A percentile compares a stretch with the other conserved stretches of the same genome.
phyloP scores from a whole-genome alignment of 2,113 vertebrate genomes.

The Albula goreensis region DNA sequence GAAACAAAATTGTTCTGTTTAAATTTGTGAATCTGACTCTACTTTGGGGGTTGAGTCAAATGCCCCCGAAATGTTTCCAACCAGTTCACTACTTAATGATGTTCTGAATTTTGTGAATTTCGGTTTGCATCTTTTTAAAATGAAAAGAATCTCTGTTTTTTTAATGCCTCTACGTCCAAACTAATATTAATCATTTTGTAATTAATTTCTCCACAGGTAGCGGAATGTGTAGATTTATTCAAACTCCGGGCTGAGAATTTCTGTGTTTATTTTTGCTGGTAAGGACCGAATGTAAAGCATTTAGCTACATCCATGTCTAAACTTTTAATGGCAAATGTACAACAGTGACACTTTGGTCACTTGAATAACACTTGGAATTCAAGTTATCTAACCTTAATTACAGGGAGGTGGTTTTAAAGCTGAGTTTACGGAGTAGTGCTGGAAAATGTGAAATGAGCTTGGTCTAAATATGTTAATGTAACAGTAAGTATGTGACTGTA shows the following conservation, averaged over 20 bases:
- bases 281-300: not conserved
- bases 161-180: not conserved
- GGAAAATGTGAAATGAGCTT: not conserved
- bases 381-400: not conserved
- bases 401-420: not conserved
- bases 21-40: not conserved
- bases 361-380: not conserved
- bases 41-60: not conserved
- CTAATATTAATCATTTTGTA: conserved; percentile 4
- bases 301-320: too few relatives aligned
- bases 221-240: not conserved
- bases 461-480: not conserved
- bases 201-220: not conserved
- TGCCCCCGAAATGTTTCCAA: not conserved
- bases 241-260: not conserved
- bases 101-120: not conserved
- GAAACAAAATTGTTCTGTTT: conserved; percentile 10
- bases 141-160: conserved; percentile 8
- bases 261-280: not conserved
- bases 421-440: not conserved
- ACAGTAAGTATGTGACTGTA: too few relatives aligned
- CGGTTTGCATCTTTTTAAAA: not conserved
- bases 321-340: not conserved
- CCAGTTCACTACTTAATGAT: not conserved
- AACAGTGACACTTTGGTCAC: not conserved